Evolutionary conservation across 2,113 vertebrate genomes (phyloP).

Genomic region (Diphyllodes magnificus): DNA sequence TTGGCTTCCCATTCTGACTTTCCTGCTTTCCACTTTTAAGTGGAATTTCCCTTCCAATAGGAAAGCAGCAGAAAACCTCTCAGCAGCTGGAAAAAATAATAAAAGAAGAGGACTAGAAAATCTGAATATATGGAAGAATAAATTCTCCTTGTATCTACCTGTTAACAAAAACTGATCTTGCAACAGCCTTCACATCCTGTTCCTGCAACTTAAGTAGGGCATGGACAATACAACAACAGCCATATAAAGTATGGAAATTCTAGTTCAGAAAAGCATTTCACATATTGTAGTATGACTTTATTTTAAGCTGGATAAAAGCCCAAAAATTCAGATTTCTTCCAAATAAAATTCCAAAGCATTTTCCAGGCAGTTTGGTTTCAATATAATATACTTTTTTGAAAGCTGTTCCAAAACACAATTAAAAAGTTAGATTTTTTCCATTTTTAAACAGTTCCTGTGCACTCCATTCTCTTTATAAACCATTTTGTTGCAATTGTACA

Average conservation of each 20-base stretch:
- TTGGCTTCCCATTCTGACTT: background rate
- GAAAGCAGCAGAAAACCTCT: slow-evolving; percentile 11
- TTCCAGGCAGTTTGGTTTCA: slow-evolving; percentile 3
- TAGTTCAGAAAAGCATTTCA: background rate
- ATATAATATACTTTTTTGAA: background rate
- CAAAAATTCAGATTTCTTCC: background rate
- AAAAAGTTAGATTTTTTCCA: background rate
- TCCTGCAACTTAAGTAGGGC: background rate
- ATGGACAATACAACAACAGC: background rate
- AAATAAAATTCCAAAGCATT: background rate
- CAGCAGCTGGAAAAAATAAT: background rate
- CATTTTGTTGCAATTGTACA: background rate
- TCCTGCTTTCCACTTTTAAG: background rate
- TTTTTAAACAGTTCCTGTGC: background rate
- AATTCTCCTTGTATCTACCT: background rate
- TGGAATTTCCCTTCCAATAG: background rate
- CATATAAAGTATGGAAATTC: background rate
- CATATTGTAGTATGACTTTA: background rate
- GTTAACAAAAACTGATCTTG: background rate
- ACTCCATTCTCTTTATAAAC: background rate
- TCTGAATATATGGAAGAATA: background rate
- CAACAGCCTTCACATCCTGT: background rate
- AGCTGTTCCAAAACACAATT: background rate
- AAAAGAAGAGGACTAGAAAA: background rate
- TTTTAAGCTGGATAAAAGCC: background rate